Conservation (phyloP, 2,888 invertebrate genomes). For the Zygogramma bicolorata region DNA sequence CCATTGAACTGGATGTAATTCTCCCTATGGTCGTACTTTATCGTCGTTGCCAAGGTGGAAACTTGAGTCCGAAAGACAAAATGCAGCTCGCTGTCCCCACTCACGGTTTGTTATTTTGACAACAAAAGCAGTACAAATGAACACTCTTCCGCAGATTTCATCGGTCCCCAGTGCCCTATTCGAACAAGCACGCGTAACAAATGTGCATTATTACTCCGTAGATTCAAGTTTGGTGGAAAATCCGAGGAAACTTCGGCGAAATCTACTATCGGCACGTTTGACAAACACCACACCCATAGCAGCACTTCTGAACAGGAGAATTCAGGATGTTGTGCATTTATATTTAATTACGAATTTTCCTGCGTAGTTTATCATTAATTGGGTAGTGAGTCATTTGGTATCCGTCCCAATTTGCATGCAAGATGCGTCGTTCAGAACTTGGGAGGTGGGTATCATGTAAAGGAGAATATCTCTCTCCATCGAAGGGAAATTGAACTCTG, state of each 20-base stretch:
- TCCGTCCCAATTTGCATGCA: conserved; percentile 26
- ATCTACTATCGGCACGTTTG: conserved; percentile 55
- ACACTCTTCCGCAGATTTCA: conserved; percentile 46
- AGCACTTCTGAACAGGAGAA: conserved; percentile 38
- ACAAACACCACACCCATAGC: conserved; percentile 54
- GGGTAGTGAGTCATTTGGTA: conserved; percentile 19
- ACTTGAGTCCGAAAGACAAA: not conserved
- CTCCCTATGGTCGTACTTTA: not conserved
- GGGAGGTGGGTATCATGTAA: not conserved
- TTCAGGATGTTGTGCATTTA: conserved; percentile 30
- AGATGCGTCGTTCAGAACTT: conserved; percentile 13
- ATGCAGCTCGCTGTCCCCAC: not conserved
- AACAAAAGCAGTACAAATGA: conserved; percentile 39
- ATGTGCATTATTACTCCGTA: conserved; percentile 44
- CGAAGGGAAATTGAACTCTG: not conserved
- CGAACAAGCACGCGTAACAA: conserved; percentile 50
- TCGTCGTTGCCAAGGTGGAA: not conserved
- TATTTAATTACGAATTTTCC: conserved; percentile 35
- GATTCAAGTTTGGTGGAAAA: conserved; percentile 26
- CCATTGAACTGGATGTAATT: not conserved
- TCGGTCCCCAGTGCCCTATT: conserved; percentile 46
- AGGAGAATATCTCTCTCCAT: not conserved
- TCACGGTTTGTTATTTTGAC: not conserved
- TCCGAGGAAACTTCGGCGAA: conserved; percentile 22
- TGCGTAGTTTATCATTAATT: conserved; percentile 21